Evolutionary conservation across 2,797 vertebrate genomes (phyloP), one percentile per base, ranked within the genome.

Genomic region (Cyclura pinguis): DNA sequence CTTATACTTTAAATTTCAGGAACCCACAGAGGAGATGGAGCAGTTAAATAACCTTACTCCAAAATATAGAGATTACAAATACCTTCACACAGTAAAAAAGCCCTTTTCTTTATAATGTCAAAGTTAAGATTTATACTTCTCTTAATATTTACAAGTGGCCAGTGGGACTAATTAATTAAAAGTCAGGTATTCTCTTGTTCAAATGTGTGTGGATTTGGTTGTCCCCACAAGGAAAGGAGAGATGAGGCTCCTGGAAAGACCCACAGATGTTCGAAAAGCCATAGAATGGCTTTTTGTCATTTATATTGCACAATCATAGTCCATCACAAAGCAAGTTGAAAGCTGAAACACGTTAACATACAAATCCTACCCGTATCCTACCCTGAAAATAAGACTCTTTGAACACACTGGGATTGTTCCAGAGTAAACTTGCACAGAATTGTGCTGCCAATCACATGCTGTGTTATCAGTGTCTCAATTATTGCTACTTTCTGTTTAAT

Each of bases 391-490:
- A 89, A 77, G 4, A 59, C 62, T 29, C 57, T 62, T 14, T 29
- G 20, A 47, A 62, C 57, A 84, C 6, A 38, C 32, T 35, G 42
- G 42, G 88, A 84, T 89, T 38, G 80, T 27, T 76, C 84, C 69
- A 73, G 57, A 47, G 20, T 82, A 57, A 89, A 62, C 52, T 73
- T 74, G 7, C 55, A 74, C 50, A 88, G 55, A 20, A 62, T 88
- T 47, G 55, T 74, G 38, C 38, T 47, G 69, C 69, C 38, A 78
- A 81, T 84, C 81, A 74, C 52, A 42, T 27, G 27, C 52, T 52
- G 38, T 85, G 78, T 18, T 47, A 7, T 67, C 59, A 8, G 32
- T 18, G 69, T 89, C 69, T 88, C 92, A 74, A 89, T 96, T 93
- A 90, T 92, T 32, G 57, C 22, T 3, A 74, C 32, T 89, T 78